phyloP scores from a whole-genome alignment of 2,888 invertebrate genomes.

The Cheilosia impressa region DNA sequence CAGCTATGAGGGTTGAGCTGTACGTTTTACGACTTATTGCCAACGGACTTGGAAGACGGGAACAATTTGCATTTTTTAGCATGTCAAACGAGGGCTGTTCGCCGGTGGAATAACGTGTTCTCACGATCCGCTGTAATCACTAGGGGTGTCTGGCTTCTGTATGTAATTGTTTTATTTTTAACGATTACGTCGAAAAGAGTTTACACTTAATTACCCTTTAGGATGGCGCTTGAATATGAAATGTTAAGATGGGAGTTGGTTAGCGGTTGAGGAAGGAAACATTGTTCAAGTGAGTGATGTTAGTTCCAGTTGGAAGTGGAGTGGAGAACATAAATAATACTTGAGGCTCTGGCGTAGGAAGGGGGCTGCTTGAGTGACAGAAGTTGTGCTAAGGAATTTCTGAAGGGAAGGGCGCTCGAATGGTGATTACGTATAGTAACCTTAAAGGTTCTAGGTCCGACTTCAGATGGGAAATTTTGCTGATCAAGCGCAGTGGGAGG shows the following conservation, averaged over 20 bases:
- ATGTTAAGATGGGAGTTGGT: background rate
- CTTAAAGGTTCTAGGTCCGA: too few relatives aligned
- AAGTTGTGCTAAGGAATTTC: too few relatives aligned
- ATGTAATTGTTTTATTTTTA: background rate
- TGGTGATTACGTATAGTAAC: too few relatives aligned
- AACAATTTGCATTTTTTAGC: constrained; percentile 46
- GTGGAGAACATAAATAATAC: background rate
- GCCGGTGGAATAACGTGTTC: constrained; percentile 16
- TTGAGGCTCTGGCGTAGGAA: too few relatives aligned
- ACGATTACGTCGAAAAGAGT: constrained; percentile 3
- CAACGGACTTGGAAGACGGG: constrained; percentile 21
- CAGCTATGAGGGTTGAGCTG: constrained; percentile 19
- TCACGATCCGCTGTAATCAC: constrained; percentile 42
- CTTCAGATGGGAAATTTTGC: too few relatives aligned
- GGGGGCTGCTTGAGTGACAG: too few relatives aligned
- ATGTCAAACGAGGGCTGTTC: constrained; percentile 9
- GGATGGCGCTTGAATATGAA: background rate
- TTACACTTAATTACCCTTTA: constrained; percentile 26
- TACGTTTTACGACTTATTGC: constrained; percentile 58
- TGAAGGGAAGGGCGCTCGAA: too few relatives aligned
- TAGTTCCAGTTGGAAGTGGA: background rate
- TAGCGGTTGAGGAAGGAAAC: background rate
- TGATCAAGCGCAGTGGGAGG: too few relatives aligned
- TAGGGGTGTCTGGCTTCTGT: constrained; percentile 10
- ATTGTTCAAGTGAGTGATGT: background rate